phyloP scores from a whole-genome alignment of 2,888 invertebrate species.

The Scaptomyza parva region DNA sequence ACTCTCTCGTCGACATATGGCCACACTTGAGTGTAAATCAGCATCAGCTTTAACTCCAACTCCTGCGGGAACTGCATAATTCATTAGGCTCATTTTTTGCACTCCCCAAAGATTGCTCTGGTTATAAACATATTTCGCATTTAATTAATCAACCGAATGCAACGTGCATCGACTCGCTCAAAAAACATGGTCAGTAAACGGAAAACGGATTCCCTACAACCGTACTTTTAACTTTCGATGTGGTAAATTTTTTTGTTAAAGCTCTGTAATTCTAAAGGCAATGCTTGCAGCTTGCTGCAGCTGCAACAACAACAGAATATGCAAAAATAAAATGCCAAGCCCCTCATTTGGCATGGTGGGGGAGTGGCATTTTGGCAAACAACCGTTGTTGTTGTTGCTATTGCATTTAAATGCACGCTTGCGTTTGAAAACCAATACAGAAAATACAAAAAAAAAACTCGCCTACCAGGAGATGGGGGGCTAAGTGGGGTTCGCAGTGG shows the following conservation, averaged over 20 bases:
- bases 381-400: conserved; percentile 34
- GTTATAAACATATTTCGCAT: conserved; percentile 73
- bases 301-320: conserved; percentile 7
- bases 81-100: conserved; percentile 54
- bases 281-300: conserved; percentile 16
- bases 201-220: conserved; percentile 67
- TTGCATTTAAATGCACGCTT: conserved; percentile 84
- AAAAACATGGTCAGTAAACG: conserved; percentile 43
- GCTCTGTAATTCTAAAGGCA: conserved; percentile 42
- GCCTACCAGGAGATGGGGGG: conserved; percentile 66
- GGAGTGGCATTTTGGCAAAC: conserved; percentile 18
- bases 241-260: conserved; percentile 51
- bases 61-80: conserved; percentile 53
- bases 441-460: conserved; percentile 82
- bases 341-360: conserved; percentile 63
- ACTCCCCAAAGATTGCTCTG: conserved; percentile 57
- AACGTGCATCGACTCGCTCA: conserved; percentile 46
- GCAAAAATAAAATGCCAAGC: conserved; percentile 62
- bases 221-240: conserved; percentile 75
- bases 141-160: conserved; percentile 74
- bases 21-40: conserved; percentile 55
- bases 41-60: conserved; percentile 21
- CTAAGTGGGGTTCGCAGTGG: conserved; percentile 40
- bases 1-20: conserved; percentile 26
- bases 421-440: conserved; percentile 80